Percentiles rank a stretch among this genome's conserved stretches.
phyloP scores from a whole-genome alignment of 2,888 invertebrate genomes.

The Drosophila subsilvestris region DNA sequence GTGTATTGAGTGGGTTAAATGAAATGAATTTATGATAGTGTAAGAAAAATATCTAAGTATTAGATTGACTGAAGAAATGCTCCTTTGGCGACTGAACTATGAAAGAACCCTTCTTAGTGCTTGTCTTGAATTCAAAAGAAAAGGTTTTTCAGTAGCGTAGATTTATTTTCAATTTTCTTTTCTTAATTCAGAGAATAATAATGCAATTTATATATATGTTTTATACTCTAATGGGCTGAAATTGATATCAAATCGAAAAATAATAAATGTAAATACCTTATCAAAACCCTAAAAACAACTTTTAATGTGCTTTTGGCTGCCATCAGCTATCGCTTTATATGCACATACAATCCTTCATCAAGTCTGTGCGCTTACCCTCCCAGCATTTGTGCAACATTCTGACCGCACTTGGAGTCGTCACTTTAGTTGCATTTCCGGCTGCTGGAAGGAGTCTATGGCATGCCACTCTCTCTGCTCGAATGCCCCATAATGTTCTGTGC shows the following conservation, averaged over 20 bases:
- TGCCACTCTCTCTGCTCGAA: slow-evolving; percentile 3
- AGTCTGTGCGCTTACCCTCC: not conserved
- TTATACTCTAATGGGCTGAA: too few species aligned
- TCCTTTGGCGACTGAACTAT: too few species aligned
- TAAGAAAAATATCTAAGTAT: too few species aligned
- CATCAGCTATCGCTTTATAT: slow-evolving; percentile 22
- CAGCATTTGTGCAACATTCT: slow-evolving; percentile 33
- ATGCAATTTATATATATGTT: too few species aligned
- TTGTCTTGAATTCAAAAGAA: too few species aligned
- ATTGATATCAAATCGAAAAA: not conserved
- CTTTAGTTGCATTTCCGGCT: slow-evolving; percentile 39
- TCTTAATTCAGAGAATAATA: too few species aligned
- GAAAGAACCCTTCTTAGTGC: too few species aligned
- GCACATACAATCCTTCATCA: slow-evolving; percentile 21
- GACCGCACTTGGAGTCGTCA: slow-evolving; percentile 48
- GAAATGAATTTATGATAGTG: too few species aligned
- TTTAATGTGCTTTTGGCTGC: not conserved
- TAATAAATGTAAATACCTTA: not conserved
- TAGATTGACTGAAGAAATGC: too few species aligned
- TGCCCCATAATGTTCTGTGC: slow-evolving; percentile 34
- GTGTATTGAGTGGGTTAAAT: too few species aligned
- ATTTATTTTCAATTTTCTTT: too few species aligned
- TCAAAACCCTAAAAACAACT: not conserved
- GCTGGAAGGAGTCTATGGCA: not conserved
- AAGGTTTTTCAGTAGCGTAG: too few species aligned